These are phyloP conservation scores for Temnothorax unifasciatus DNA, from an alignment of 2,888 invertebrate species.

Conservation along the genomic window DNA sequence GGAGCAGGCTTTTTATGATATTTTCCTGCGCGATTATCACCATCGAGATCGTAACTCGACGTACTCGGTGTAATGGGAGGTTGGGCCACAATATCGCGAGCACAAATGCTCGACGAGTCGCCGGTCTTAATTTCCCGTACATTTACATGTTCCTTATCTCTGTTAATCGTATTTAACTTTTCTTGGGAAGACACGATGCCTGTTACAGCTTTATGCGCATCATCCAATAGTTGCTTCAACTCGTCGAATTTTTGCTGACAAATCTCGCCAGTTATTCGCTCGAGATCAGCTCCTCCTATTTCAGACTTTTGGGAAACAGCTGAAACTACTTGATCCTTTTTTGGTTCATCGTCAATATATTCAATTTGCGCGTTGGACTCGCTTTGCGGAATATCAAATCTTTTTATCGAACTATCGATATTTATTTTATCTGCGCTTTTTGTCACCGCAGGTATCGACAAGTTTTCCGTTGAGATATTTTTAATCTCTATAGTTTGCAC, in stretches of 20 bases:
- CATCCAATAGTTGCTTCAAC: conserved; percentile 78
- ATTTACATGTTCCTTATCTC: not conserved
- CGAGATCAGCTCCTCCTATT: conserved; percentile 16
- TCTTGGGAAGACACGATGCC: conserved; percentile 79
- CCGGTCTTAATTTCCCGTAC: not conserved
- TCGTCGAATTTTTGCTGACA: conserved; percentile 80
- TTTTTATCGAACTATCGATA: conserved; percentile 17
- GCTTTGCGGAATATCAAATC: conserved; percentile 15
- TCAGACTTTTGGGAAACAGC: not conserved
- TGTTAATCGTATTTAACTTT: not conserved
- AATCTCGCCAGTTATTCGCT: conserved; percentile 75
- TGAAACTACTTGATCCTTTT: not conserved
- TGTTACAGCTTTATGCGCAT: conserved; percentile 79
- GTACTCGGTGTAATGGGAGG: conserved; percentile 46
- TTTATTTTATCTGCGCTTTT: conserved; percentile 32
- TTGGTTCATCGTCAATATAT: conserved; percentile 19
- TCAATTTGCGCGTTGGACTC: conserved; percentile 1
- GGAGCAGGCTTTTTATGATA: conserved; percentile 88
- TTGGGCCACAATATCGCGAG: not conserved
- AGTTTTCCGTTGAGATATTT: conserved; percentile 21
- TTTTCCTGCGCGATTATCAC: conserved; percentile 85
- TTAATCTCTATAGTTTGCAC: conserved; percentile 59
- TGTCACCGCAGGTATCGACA: not conserved
- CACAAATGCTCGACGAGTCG: not conserved
- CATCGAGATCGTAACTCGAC: conserved; percentile 78